Base-by-base conservation (phyloP, 2,113 vertebrate genomes). In the Poeciliopsis prolifica region DNA sequence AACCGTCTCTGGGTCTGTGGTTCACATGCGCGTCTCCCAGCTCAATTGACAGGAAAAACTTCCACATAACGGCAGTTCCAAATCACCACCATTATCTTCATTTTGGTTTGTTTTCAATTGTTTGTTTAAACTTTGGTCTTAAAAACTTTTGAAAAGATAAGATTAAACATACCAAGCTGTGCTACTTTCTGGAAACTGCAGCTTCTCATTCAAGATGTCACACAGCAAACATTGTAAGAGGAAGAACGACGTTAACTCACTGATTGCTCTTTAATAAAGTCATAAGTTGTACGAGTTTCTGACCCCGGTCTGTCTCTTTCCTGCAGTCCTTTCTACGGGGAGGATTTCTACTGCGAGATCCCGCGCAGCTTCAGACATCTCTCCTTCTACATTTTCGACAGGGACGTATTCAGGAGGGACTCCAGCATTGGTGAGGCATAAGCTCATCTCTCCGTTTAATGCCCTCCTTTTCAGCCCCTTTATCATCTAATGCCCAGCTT, bases 261-360 rank as follows among this genome's bases (percentile, higher is more conserved):
- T 8, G 2, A 24, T 54, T 54, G n/a, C 51, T n/a, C 6, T n/a
- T n/a, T 24, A 58, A 58, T 37, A 37, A 37, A 37, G 35, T 37
- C 10, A 37, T 9, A 2, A 2, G 35, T 37, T 37, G 14, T 17
- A 72, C 2, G 0, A 72, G 22, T n/a, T 2, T 78, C n/a, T 72
- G 30, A 78, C 77, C 40, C 29, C 44, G 37, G 40, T 70, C 31
- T 37, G 0, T 11, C 29, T 54, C 77, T 82, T 63, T 61, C 33
- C 82, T 78, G 4, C 85, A 99, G 98, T 93, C 98, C 98, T 3
- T 99, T 99, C 91, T 99, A 99, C 0, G 98, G 97, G 77, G 98
- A 99, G 92, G 98, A 99, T 90, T 99, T 98, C 90, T 98, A 98
- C 94, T 99, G 98, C 89, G 98, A 99, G 95, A 99, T 99, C 90